Conservation (phyloP, 2,888 invertebrate genomes). For the Ephialtes manifestator region DNA sequence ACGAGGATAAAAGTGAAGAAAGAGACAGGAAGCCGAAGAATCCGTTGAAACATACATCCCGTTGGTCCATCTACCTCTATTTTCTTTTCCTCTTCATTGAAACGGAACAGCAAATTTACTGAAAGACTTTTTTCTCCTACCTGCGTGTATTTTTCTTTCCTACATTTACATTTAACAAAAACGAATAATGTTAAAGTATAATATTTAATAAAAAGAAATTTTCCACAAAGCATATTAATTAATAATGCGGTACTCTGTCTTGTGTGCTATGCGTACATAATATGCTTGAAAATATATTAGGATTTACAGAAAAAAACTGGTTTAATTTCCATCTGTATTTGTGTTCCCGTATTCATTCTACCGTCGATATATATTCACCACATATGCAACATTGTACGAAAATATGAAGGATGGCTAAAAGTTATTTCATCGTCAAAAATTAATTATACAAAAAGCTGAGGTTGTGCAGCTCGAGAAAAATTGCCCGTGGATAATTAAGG, state of each 20-base stretch:
- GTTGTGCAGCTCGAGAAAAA: not conserved
- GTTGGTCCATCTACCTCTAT: conserved; percentile 44
- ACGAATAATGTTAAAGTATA: not conserved
- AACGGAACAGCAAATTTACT: not conserved
- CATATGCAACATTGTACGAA: not conserved
- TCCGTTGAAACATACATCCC: conserved; percentile 51
- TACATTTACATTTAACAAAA: not conserved
- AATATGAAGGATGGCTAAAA: not conserved
- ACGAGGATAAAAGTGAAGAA: conserved; percentile 48
- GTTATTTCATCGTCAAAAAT: not conserved
- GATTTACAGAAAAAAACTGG: not conserved
- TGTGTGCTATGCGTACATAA: no score
- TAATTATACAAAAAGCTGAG: conserved; percentile 16
- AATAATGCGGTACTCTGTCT: not conserved
- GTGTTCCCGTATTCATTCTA: not conserved
- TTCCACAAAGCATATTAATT: not conserved
- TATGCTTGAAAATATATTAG: no score
- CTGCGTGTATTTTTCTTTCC: not conserved
- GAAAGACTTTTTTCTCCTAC: not conserved
- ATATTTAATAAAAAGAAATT: not conserved
- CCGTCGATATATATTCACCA: not conserved
- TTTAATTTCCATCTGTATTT: not conserved
- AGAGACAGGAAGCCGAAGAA: conserved; percentile 23
- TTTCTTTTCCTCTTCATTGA: conserved; percentile 13
- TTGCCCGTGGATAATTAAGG: conserved; percentile 29